Conservation (phyloP, 2,113 vertebrate species). For the Cyphomyrus discorhynchus region DNA sequence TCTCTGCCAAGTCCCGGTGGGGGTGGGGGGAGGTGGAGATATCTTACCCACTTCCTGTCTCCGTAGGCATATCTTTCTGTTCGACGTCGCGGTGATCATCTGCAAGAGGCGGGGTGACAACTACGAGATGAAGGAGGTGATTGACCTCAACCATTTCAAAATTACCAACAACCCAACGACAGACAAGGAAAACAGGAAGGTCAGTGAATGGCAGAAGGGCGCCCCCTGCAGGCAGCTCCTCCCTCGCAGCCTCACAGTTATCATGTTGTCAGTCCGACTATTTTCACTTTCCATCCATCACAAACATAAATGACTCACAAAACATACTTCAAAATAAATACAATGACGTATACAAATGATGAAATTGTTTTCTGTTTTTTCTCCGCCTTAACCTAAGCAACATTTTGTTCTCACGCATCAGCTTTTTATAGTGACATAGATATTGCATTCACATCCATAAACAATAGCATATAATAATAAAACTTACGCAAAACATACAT, state of each 20-base stretch:
- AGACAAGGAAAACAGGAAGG: conserved; percentile 88
- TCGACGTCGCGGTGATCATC: conserved; percentile 82
- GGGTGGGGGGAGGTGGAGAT: neutral
- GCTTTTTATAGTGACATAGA: neutral
- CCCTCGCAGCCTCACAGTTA: neutral
- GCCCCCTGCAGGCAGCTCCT: neutral
- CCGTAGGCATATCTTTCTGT: conserved; percentile 84
- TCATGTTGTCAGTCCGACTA: neutral
- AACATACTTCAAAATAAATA: neutral
- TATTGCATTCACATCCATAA: neutral
- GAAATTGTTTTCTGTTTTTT: neutral
- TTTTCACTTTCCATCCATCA: neutral
- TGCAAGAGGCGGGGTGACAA: conserved; percentile 88
- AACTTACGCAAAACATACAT: neutral
- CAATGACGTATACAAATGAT: neutral
- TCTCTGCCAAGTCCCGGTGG: neutral
- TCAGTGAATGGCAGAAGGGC: conserved; percentile 35
- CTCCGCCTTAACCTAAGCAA: neutral
- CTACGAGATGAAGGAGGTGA: conserved; percentile 93
- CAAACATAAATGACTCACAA: neutral
- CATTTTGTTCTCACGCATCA: neutral
- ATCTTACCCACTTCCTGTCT: neutral
- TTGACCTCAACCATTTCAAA: conserved; percentile 86
- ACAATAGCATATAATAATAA: neutral
- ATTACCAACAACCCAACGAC: conserved; percentile 84